phyloP scores from a whole-genome alignment of 2,888 invertebrate genomes.

The Chaitophorus viminalis region DNA sequence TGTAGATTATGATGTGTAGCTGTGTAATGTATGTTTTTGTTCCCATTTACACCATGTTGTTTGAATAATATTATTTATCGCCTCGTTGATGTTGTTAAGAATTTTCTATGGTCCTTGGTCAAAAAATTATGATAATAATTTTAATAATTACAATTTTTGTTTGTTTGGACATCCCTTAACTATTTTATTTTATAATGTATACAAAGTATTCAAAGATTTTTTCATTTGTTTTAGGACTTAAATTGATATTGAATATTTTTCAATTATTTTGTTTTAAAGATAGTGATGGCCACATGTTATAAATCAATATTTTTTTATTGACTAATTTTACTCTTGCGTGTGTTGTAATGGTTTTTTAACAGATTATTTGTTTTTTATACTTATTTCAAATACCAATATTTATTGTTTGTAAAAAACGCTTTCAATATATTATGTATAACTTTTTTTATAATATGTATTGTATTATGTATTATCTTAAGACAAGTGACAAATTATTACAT shows the following conservation, averaged over 20 bases:
- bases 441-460: neutral
- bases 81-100: conserved; percentile 26
- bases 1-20: neutral
- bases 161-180: neutral
- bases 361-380: conserved; percentile 3
- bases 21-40: neutral
- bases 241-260: conserved; percentile 28
- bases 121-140: neutral
- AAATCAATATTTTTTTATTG: conserved; percentile 1
- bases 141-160: neutral
- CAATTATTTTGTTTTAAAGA: conserved; percentile 5
- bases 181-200: neutral
- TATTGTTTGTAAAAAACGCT: conserved; percentile 22
- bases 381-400: conserved; percentile 5
- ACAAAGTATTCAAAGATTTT: neutral
- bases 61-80: conserved; percentile 21
- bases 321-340: conserved; percentile 8
- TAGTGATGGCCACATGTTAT: neutral
- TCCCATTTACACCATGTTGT: neutral
- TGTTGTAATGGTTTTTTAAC: conserved; percentile 28
- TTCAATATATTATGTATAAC: neutral
- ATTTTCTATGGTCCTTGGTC: neutral
- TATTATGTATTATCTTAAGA: neutral
- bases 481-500: conserved; percentile 5
- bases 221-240: neutral